Evolutionary conservation across 2,888 invertebrate genomes (phyloP).

Genomic region (Philopedon plagiatum): DNA sequence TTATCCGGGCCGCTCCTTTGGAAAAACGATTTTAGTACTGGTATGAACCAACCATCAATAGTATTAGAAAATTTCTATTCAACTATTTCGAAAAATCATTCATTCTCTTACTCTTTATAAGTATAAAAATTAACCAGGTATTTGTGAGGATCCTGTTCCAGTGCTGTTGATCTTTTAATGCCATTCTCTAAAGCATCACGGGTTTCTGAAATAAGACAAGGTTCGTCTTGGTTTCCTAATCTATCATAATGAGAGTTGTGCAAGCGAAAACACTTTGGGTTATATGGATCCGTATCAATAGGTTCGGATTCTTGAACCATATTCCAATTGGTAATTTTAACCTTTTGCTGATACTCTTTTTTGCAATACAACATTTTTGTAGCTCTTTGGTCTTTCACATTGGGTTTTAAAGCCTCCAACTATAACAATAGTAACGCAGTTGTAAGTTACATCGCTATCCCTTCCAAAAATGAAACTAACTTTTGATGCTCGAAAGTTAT

Average conservation of each 20-base stretch:
- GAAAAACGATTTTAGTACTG: too few relatives aligned
- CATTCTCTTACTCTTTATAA: constrained; percentile 14
- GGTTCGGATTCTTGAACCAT: constrained; percentile 46
- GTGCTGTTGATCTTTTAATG: background rate
- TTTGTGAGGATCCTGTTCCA: constrained; percentile 28
- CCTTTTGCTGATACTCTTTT: constrained; percentile 44
- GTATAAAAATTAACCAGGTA: constrained; percentile 28
- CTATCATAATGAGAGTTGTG: constrained; percentile 53
- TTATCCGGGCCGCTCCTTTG: too few relatives aligned
- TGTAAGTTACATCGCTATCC: too few relatives aligned
- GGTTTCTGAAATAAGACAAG: constrained; percentile 43
- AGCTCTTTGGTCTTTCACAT: constrained; percentile 12
- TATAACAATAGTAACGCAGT: constrained; percentile 15
- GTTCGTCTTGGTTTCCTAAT: constrained; percentile 45
- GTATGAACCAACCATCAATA: too few relatives aligned
- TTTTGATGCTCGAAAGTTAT: too few relatives aligned
- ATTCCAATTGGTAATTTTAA: constrained; percentile 53
- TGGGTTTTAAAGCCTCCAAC: constrained; percentile 34
- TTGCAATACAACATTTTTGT: constrained; percentile 46
- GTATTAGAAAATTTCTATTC: too few relatives aligned
- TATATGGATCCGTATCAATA: constrained; percentile 52
- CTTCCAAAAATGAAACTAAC: too few relatives aligned
- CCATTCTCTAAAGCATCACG: constrained; percentile 43
- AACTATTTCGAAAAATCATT: too few relatives aligned
- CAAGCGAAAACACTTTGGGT: constrained; percentile 49